A percentile compares a stretch with the other conserved stretches of the same genome.
These are phyloP conservation scores for Anolis sagrei DNA, from an alignment of 2,113 vertebrate genomes.

Conservation along the genomic window DNA sequence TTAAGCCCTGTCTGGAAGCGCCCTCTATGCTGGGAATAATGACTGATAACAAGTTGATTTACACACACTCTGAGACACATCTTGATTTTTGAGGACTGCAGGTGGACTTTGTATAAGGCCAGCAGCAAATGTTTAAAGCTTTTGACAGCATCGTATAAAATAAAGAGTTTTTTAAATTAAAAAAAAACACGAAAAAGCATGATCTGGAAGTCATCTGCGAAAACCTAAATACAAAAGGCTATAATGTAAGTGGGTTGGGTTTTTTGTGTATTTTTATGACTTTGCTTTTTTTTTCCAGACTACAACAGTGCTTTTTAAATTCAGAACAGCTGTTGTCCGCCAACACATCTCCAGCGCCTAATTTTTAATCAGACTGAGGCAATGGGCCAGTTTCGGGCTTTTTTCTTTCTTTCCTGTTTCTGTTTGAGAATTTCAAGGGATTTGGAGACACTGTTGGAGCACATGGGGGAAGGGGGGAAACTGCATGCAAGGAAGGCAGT, in stretches of 20 bases:
- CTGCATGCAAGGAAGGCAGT: no score
- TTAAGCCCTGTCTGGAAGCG: no score
- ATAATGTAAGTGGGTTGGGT: conserved; percentile 25
- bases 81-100: not conserved
- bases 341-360: conserved; percentile 60
- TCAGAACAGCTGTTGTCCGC: conserved; percentile 53
- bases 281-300: conserved; percentile 46
- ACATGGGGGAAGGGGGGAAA: conserved; percentile 2
- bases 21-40: not conserved
- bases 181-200: conserved; percentile 20
- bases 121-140: conserved; percentile 49
- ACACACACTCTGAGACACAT: not conserved
- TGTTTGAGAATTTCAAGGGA: conserved; percentile 56
- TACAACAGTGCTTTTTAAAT: conserved; percentile 41
- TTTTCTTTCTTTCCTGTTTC: conserved; percentile 1
- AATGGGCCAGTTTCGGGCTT: conserved; percentile 56
- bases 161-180: conserved; percentile 4
- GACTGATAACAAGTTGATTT: conserved; percentile 15
- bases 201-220: conserved; percentile 66
- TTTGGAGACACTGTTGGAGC: conserved; percentile 48
- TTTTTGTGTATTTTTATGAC: conserved; percentile 41
- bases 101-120: conserved; percentile 35
- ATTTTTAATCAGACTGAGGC: conserved; percentile 61
- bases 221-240: conserved; percentile 54
- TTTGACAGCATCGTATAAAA: conserved; percentile 57